Base-by-base conservation (phyloP, 2,888 invertebrate genomes). In the Lasioglossum oenotherae region DNA sequence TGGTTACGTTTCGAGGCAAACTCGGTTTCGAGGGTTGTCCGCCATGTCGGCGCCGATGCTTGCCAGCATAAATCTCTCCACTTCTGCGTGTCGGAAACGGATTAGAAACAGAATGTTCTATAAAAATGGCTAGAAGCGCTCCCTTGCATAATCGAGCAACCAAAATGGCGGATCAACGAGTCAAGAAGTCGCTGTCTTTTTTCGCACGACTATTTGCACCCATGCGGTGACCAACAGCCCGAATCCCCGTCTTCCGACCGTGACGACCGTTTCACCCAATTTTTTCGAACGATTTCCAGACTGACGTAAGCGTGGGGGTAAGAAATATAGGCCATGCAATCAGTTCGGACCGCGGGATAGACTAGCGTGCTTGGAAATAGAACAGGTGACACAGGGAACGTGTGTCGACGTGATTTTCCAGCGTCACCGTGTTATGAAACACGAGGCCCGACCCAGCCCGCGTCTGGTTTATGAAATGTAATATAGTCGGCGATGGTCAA, bases 241-340 rank as follows among this genome's bases (percentile, higher is more conserved):
- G 53, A 53, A 53, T 53, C 27, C 60, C 14, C 60, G 12, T 12
- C 4, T 60, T n/a, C 1, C 60, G 27, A 27, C 12, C 8, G 57
- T 23, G n/a, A 57, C 31, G 31, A 31, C 14, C 64, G 31, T 64
- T 64, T 27, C 16, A 12, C 64, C 16, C 16, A 31, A 35, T 67
- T 67, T 67, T 44, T 67, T 31, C 16, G 1, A 35, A 35, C 67
- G 6, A 35, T 67, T 77, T 77, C 8, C 49, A 38, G 49, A 60
- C 27, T 5, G 27, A 27, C 60, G 27, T 41, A 14, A 46, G 23
- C 19, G 16, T 4, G 46, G 53, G 0, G 53, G 35, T 14, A n/a
- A 8, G 35, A 49, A 67, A 38, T n/a, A 67, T 77, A 77, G 77
- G 77, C 77, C 77, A 38, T 67, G 77, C 67, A 67, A 67, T 69